These are phyloP conservation scores for Eulemur rubriventer DNA, from an alignment of 2,797 vertebrate genomes.

Conservation along the genomic window DNA sequence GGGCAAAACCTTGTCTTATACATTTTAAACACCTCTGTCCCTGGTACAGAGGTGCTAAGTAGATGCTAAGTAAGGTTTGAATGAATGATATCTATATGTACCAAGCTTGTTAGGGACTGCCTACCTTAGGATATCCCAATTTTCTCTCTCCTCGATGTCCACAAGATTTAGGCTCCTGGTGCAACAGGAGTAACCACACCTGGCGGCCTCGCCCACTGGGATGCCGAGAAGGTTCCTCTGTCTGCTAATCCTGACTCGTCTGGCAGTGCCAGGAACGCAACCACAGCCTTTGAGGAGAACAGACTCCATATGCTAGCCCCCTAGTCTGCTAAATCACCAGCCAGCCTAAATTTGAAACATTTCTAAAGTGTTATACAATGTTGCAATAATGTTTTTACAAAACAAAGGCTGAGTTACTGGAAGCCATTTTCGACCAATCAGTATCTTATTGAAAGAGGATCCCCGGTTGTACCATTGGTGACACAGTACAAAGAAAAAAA, in stretches of 20 bases:
- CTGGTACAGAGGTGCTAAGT: not conserved
- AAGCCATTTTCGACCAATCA: conserved; percentile 86
- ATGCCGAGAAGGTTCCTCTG: conserved; percentile 61
- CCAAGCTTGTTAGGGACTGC: not conserved
- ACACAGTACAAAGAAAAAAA: conserved; percentile 60
- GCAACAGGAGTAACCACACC: conserved; percentile 58
- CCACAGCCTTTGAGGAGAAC: conserved; percentile 83
- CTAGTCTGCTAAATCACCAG: conserved; percentile 85
- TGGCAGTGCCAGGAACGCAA: conserved; percentile 81
- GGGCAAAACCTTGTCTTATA: not conserved
- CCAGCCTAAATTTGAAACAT: conserved; percentile 86
- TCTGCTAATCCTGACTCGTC: conserved; percentile 78
- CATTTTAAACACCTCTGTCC: not conserved
- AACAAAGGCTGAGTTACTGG: conserved; percentile 88
- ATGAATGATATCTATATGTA: not conserved
- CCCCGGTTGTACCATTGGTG: conserved; percentile 73
- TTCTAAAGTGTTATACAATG: conserved; percentile 87
- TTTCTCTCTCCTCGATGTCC: not conserved
- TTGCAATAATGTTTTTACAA: conserved; percentile 88
- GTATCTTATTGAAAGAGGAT: conserved; percentile 80
- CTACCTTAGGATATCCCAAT: no score
- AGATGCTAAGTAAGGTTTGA: not conserved
- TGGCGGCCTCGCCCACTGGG: conserved; percentile 35
- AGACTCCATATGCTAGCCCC: conserved; percentile 87
- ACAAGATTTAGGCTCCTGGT: not conserved